phyloP scores from a whole-genome alignment of 2,888 invertebrate genomes.

The Tenthredo notha region DNA sequence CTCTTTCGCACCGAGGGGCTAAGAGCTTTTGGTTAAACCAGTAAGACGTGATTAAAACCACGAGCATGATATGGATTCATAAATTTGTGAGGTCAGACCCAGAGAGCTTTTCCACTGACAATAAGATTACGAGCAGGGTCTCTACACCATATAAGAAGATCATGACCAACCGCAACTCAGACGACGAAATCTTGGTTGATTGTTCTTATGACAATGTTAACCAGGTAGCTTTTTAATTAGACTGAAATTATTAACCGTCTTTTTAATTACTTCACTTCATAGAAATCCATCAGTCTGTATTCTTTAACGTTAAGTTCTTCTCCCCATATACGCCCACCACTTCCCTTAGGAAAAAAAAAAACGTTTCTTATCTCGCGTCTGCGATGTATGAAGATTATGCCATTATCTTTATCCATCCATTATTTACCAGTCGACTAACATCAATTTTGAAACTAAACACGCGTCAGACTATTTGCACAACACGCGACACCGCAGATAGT shows the following conservation, averaged over 20 bases:
- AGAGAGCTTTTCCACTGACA: neutral
- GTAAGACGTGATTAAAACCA: constrained; percentile 33
- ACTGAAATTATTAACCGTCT: neutral
- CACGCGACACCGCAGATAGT: constrained; percentile 18
- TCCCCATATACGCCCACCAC: too few species aligned
- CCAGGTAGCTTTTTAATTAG: neutral
- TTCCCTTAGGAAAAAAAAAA: neutral
- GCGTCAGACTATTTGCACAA: neutral
- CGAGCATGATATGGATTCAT: constrained; percentile 34
- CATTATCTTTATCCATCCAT: neutral
- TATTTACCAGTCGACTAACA: neutral
- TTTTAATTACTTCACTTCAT: neutral
- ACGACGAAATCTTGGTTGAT: neutral
- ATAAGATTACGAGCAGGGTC: neutral
- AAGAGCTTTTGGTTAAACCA: constrained; percentile 34
- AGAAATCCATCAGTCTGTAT: neutral
- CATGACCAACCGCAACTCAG: constrained; percentile 13
- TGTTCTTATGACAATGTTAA: neutral
- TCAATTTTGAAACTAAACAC: constrained; percentile 17
- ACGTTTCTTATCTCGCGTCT: neutral
- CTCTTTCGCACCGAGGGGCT: neutral
- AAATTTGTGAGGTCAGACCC: constrained; percentile 16
- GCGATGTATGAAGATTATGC: neutral
- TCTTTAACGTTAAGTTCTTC: neutral
- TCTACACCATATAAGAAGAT: neutral